A percentile compares a stretch with the other conserved stretches of the same genome.
These are phyloP conservation scores for Hirundichthys speculiger DNA, from an alignment of 2,113 vertebrate species.

Conservation along the genomic window DNA sequence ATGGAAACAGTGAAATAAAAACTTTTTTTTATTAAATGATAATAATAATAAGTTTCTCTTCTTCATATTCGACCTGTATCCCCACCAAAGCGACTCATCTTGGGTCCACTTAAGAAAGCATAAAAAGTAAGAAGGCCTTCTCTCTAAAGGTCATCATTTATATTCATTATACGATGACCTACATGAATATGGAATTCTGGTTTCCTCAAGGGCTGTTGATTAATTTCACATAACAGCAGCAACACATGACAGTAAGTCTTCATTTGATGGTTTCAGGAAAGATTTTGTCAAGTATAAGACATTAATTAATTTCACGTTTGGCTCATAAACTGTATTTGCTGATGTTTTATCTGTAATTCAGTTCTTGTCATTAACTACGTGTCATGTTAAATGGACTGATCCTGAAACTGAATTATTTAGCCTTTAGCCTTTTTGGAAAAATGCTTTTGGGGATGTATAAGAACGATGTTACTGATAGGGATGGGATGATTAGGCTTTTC, in stretches of 20 bases:
- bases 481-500: too few relatives aligned
- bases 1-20: background rate
- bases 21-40: constrained; percentile 7
- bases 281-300: background rate
- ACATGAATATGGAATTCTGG: constrained; percentile 54
- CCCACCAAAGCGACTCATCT: constrained; percentile 26
- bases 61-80: constrained; percentile 16
- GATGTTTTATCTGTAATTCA: too few relatives aligned
- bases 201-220: constrained; percentile 61
- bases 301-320: constrained; percentile 1
- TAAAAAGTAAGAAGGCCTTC: constrained; percentile 22
- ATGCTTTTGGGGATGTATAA: too few relatives aligned
- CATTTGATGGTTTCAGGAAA: background rate
- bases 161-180: constrained; percentile 61
- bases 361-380: too few relatives aligned
- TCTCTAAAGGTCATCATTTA: constrained; percentile 59
- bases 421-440: too few relatives aligned
- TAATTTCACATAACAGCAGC: constrained; percentile 52
- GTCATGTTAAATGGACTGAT: too few relatives aligned
- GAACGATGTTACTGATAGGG: too few relatives aligned
- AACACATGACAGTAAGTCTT: constrained; percentile 18
- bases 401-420: too few relatives aligned
- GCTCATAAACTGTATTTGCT: too few relatives aligned
- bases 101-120: constrained; percentile 29
- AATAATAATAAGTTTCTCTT: too few relatives aligned